Percentiles rank a stretch among this genome's conserved stretches.
Evolutionary conservation across 2,888 invertebrate species (phyloP).

Genomic region (Epinotia demarniana): DNA sequence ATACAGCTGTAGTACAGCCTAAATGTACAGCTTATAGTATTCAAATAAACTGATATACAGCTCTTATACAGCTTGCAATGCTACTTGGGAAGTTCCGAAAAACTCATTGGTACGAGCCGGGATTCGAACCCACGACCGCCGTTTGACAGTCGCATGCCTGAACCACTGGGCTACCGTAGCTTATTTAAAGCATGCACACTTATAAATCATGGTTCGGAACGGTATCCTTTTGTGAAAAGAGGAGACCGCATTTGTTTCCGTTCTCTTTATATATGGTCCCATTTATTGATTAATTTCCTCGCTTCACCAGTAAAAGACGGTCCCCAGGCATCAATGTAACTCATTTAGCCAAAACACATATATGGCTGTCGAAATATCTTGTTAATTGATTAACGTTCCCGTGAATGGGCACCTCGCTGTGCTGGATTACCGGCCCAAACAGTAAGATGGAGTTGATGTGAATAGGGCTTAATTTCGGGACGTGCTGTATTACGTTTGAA

Average conservation of each 20-base stretch:
- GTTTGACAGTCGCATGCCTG: too few relatives aligned
- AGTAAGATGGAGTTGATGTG: background rate
- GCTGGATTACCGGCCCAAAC: background rate
- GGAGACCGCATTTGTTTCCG: background rate
- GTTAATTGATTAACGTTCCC: conserved; percentile 20
- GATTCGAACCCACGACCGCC: too few relatives aligned
- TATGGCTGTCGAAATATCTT: conserved; percentile 15
- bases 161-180: too few relatives aligned
- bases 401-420: conserved; percentile 28
- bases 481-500: background rate
- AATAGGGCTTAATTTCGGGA: background rate
- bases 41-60: too few relatives aligned
- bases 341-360: conserved; percentile 13
- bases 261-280: background rate
- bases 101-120: too few relatives aligned
- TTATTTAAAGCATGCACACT: too few relatives aligned
- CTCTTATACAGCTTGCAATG: too few relatives aligned
- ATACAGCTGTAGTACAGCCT: too few relatives aligned
- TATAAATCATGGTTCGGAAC: too few relatives aligned
- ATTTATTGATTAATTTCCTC: background rate
- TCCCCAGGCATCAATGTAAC: conserved; percentile 11
- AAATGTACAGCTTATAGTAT: too few relatives aligned
- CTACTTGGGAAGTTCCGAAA: too few relatives aligned
- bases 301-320: background rate
- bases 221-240: background rate